Evolutionary conservation across 1,140 invertebrate species (phyloP).

Genomic region (Amphibalanus amphitrite): DNA sequence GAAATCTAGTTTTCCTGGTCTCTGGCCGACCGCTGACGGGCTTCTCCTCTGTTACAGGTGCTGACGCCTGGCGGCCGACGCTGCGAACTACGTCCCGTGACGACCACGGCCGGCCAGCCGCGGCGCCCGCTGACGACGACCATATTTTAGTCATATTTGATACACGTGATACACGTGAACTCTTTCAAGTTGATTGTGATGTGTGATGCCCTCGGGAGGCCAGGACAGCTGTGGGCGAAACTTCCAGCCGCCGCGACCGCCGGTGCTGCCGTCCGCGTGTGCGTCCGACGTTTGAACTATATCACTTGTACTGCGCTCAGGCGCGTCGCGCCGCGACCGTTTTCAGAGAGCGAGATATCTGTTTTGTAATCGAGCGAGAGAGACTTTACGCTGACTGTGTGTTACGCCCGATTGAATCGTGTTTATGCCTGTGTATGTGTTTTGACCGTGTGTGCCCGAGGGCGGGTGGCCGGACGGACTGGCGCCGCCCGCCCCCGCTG

Average conservation of each 20-base stretch:
- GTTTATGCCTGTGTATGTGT: no score
- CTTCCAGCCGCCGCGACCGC: not conserved
- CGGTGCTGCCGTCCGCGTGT: not conserved
- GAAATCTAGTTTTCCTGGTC: no score
- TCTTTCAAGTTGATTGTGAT: not conserved
- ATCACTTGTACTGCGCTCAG: not conserved
- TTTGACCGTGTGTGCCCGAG: not conserved
- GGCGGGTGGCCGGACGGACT: no score
- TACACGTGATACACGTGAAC: no score
- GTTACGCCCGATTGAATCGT: no score
- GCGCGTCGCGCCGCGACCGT: no score
- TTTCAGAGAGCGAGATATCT: no score
- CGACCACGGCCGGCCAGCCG: no score
- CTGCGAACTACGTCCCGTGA: no score
- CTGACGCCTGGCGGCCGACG: not conserved
- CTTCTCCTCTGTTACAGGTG: not conserved
- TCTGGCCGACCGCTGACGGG: not conserved
- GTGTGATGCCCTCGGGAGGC: not conserved
- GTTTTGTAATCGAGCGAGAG: no score
- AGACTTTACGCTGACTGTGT: no score
- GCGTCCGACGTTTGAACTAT: not conserved
- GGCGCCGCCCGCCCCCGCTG: not conserved
- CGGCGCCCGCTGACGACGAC: not conserved
- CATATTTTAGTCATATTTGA: slow-evolving; percentile 1
- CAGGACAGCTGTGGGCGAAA: not conserved